phyloP scores from a whole-genome alignment of 1,140 invertebrate genomes.

The Aphaenogaster floridana region DNA sequence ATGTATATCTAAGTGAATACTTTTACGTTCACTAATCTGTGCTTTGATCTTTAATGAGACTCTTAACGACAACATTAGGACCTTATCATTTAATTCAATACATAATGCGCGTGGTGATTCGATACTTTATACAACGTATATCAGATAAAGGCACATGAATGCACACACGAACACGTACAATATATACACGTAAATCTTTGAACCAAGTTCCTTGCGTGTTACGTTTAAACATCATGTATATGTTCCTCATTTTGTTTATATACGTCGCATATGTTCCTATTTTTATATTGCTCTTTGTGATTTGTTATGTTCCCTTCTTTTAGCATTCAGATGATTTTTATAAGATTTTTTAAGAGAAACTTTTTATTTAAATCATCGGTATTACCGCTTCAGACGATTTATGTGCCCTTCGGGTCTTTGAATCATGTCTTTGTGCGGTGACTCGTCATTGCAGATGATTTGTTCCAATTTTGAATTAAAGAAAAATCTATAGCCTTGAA shows the following conservation, averaged over 20 bases:
- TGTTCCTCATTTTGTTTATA: slow-evolving; percentile 81
- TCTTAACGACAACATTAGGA: slow-evolving; percentile 19
- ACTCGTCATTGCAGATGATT: not conserved
- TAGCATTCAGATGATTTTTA: slow-evolving; percentile 50
- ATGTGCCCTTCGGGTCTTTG: slow-evolving; percentile 35
- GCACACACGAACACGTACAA: slow-evolving; percentile 39
- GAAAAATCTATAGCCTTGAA: not conserved
- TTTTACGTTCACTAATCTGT: slow-evolving; percentile 31
- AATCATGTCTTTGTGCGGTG: not conserved
- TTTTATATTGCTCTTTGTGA: slow-evolving; percentile 79
- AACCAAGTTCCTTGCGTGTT: slow-evolving; percentile 83
- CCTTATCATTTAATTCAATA: slow-evolving; percentile 32
- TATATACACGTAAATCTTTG: slow-evolving; percentile 69
- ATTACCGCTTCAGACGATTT: not conserved
- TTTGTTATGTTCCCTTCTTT: slow-evolving; percentile 71
- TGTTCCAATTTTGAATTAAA: not conserved
- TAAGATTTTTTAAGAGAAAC: not conserved
- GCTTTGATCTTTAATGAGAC: slow-evolving; percentile 2
- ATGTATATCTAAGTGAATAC: slow-evolving; percentile 24
- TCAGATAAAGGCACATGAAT: slow-evolving; percentile 8
- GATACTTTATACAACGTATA: slow-evolving; percentile 39
- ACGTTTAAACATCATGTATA: slow-evolving; percentile 81
- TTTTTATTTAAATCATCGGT: slow-evolving; percentile 53
- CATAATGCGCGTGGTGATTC: slow-evolving; percentile 44
- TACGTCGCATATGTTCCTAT: slow-evolving; percentile 83